Conservation (phyloP, 1,140 invertebrate species). For the Drosophila micromelanica region DNA sequence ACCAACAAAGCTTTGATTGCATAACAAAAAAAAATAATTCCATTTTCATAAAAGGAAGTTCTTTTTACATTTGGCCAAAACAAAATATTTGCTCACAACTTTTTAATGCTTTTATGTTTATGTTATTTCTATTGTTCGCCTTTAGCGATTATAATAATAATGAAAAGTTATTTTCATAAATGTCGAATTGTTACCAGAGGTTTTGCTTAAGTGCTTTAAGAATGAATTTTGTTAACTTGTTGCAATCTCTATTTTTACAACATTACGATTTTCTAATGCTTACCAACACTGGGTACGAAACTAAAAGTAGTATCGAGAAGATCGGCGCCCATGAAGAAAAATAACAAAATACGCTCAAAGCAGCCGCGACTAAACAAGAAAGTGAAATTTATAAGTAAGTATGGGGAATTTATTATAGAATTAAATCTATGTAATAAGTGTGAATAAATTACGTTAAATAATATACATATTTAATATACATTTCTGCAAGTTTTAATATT, state of each 20-base stretch:
- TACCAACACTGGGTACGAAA: slow-evolving; percentile 24
- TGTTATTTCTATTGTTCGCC: not conserved
- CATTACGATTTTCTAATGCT: slow-evolving; percentile 33
- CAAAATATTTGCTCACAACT: slow-evolving; percentile 1
- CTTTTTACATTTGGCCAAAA: slow-evolving; percentile 2
- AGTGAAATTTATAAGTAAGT: slow-evolving; percentile 95
- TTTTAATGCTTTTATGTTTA: not conserved
- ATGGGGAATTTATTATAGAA: slow-evolving; percentile 36
- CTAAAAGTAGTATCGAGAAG: slow-evolving; percentile 85
- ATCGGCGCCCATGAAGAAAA: slow-evolving; percentile 90
- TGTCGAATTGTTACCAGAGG: slow-evolving; percentile 33
- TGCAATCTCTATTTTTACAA: slow-evolving; percentile 11
- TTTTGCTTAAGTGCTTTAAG: not conserved
- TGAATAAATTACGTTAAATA: no score
- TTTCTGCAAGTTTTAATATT: not conserved
- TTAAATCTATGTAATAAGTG: not conserved
- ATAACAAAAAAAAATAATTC: slow-evolving; percentile 12
- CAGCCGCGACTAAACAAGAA: slow-evolving; percentile 92
- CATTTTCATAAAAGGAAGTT: not conserved
- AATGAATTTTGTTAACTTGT: slow-evolving; percentile 28
- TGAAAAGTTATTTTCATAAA: slow-evolving; percentile 8
- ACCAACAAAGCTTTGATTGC: not conserved
- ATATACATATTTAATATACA: not conserved
- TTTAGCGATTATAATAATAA: not conserved
- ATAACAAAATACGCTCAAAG: slow-evolving; percentile 88